Conservation (phyloP, 2,888 invertebrate species). For the Spicauda simplicius region DNA sequence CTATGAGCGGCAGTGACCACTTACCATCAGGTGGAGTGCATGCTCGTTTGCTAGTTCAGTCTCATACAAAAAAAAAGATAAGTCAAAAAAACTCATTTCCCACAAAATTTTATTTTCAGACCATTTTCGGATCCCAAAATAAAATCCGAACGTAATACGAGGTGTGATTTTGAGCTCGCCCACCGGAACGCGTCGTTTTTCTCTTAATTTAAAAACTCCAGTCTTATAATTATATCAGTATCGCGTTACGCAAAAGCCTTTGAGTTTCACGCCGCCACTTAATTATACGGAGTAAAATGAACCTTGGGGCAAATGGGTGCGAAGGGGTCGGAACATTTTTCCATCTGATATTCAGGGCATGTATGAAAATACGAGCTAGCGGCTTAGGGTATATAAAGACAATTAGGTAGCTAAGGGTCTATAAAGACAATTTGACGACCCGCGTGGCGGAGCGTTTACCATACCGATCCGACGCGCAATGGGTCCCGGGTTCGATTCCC, state of each 20-base stretch:
- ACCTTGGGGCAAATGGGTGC: slow-evolving; percentile 22
- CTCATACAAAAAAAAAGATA: no score
- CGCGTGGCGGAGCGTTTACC: no score
- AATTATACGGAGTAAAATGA: slow-evolving; percentile 32
- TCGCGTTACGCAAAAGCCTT: slow-evolving; percentile 37
- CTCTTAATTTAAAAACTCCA: slow-evolving; percentile 28
- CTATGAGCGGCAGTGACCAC: no score
- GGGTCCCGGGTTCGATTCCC: no score
- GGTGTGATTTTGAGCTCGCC: slow-evolving; percentile 27
- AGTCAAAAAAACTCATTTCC: no score
- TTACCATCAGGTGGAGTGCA: no score
- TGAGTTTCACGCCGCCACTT: slow-evolving; percentile 30
- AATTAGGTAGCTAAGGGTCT: no score
- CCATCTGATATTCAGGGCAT: not conserved
- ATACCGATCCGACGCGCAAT: no score
- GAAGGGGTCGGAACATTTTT: slow-evolving; percentile 26
- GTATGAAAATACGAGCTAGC: not conserved
- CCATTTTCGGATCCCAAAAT: slow-evolving; percentile 11
- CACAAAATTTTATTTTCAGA: no score
- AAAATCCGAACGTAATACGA: slow-evolving; percentile 20
- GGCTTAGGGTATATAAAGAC: no score
- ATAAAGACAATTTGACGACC: no score
- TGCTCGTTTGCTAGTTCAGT: no score
- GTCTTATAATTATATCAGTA: slow-evolving; percentile 37
- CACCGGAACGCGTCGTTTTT: slow-evolving; percentile 26